These are phyloP conservation scores for Odontomyia ornata DNA, from an alignment of 2,888 invertebrate species.

Conservation along the genomic window DNA sequence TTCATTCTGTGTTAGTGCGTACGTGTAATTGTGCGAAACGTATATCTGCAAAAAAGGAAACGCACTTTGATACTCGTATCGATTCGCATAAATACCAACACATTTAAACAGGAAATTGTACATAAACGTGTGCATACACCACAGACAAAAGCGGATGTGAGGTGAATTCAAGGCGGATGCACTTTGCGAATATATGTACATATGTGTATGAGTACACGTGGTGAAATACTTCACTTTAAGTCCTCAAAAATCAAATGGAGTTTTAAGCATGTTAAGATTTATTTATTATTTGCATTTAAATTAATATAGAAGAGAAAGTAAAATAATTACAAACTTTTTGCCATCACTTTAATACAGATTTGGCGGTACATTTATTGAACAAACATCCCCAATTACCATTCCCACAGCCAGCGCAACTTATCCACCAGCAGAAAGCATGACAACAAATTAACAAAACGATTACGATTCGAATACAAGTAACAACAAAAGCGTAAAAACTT, in stretches of 20 bases:
- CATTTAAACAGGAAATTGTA: neutral
- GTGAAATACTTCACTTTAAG: too few relatives aligned
- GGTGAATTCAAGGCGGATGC: constrained; percentile 34
- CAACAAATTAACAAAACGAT: neutral
- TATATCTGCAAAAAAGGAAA: constrained; percentile 23
- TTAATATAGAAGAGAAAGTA: too few relatives aligned
- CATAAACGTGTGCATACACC: neutral
- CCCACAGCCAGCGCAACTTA: neutral
- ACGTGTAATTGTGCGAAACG: constrained; percentile 3
- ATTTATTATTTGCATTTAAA: too few relatives aligned
- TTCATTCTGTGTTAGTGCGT: neutral
- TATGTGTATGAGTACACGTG: constrained; percentile 23
- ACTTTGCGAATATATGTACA: constrained; percentile 36
- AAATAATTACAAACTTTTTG: too few relatives aligned
- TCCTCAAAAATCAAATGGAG: too few relatives aligned
- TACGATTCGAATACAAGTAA: neutral
- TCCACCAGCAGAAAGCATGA: too few relatives aligned
- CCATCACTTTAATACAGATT: too few relatives aligned
- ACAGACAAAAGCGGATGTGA: constrained; percentile 7
- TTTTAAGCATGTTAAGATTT: too few relatives aligned
- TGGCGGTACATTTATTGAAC: neutral
- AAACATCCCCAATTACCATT: neutral
- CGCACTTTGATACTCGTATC: neutral
- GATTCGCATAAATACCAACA: neutral
- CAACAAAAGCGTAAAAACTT: constrained; percentile 20